A percentile compares a stretch with the other conserved stretches of the same genome.
phyloP scores from a whole-genome alignment of 2,888 invertebrate genomes.

The Tricholauxania praeusta region DNA sequence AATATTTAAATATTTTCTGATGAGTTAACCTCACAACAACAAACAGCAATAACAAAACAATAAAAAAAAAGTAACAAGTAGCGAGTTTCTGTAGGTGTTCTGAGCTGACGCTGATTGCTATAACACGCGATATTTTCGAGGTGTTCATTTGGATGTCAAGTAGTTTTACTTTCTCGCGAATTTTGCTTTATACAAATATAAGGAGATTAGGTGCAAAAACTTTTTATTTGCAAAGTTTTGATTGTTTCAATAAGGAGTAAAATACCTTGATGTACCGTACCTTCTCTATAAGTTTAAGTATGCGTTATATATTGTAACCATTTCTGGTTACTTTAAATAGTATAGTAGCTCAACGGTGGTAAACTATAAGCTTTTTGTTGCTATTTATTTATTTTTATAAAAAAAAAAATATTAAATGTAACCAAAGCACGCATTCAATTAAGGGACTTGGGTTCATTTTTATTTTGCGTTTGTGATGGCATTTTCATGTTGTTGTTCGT shows the following conservation, averaged over 20 bases:
- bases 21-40: not conserved
- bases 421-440: constrained; percentile 16
- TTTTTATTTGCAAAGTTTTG: constrained; percentile 1
- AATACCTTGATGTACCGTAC: no score
- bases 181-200: not conserved
- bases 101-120: not conserved
- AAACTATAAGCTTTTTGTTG: not conserved
- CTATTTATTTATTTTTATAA: not conserved
- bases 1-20: no score
- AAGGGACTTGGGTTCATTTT: not conserved
- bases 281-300: no score
- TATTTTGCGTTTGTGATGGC: constrained; percentile 5
- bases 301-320: not conserved
- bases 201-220: not conserved
- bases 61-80: not conserved
- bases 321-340: not conserved
- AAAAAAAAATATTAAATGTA: constrained; percentile 17
- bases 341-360: not conserved
- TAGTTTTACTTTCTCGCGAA: constrained; percentile 9
- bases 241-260: not conserved
- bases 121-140: constrained; percentile 26
- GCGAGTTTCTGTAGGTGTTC: not conserved
- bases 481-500: constrained; percentile 6
- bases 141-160: constrained; percentile 31
- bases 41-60: not conserved